Evolutionary conservation across 2,797 vertebrate species (phyloP).

Genomic region (Hybognathus amarus): DNA sequence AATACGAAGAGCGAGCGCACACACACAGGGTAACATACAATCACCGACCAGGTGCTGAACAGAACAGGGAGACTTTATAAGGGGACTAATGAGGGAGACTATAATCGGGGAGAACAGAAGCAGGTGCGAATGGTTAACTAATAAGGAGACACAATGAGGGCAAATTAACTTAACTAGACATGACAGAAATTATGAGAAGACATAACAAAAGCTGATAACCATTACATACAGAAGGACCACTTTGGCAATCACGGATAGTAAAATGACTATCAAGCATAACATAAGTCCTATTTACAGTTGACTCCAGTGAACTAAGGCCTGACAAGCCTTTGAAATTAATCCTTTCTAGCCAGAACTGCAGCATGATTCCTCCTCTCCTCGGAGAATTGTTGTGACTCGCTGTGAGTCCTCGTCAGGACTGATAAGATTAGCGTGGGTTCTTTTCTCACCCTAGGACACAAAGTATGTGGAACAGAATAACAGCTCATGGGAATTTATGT

Average conservation of each 20-base stretch:
- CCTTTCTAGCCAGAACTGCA: constrained; percentile 48
- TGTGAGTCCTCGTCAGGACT: constrained; percentile 45
- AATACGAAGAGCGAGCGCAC: no score
- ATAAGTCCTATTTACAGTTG: constrained; percentile 38
- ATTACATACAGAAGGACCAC: background rate
- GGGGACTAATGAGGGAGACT: no score
- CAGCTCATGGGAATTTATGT: constrained; percentile 57
- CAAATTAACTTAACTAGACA: no score
- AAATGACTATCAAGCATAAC: constrained; percentile 41
- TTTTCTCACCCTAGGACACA: constrained; percentile 51
- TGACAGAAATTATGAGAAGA: no score
- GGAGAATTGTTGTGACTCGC: constrained; percentile 38
- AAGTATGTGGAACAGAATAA: constrained; percentile 50
- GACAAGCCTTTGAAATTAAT: constrained; percentile 56
- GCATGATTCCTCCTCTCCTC: constrained; percentile 41
- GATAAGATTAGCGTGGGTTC: constrained; percentile 56
- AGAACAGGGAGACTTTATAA: no score
- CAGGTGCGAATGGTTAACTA: no score
- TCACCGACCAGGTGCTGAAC: no score
- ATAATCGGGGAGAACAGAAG: no score
- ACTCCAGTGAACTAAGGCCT: constrained; percentile 21
- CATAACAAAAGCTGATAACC: no score
- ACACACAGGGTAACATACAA: no score
- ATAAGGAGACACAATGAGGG: no score
- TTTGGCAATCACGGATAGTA: constrained; percentile 23